phyloP scores from a whole-genome alignment of 2,888 invertebrate species.

The Fragum whitleyi region DNA sequence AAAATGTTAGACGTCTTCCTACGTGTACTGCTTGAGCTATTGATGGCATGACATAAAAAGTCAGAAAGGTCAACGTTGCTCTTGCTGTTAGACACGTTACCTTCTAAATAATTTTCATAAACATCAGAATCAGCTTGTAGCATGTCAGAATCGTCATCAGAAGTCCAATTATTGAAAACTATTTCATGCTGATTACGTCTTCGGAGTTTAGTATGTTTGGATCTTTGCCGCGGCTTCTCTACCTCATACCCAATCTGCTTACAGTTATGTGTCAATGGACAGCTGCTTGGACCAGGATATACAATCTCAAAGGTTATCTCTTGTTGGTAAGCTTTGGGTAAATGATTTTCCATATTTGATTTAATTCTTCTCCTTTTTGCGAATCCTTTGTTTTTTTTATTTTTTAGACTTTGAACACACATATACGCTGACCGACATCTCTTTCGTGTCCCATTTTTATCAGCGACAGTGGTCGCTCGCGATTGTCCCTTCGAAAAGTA shows the following conservation, averaged over 20 bases:
- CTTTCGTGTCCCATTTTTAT: slow-evolving; percentile 24
- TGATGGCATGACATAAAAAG: background rate
- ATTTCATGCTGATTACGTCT: slow-evolving; percentile 1
- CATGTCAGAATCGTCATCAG: slow-evolving; percentile 41
- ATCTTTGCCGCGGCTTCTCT: background rate
- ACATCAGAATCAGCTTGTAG: slow-evolving; percentile 44
- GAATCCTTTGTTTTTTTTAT: background rate
- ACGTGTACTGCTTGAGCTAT: background rate
- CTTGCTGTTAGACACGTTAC: background rate
- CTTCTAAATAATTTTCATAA: background rate
- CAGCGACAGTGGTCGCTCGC: background rate
- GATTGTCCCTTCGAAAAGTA: slow-evolving; percentile 29
- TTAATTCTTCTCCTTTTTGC: background rate
- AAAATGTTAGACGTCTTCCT: background rate
- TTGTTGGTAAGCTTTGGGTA: background rate
- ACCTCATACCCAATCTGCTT: slow-evolving; percentile 57
- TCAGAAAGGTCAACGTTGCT: background rate
- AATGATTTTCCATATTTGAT: background rate
- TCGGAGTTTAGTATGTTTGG: background rate
- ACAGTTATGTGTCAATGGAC: slow-evolving; percentile 65
- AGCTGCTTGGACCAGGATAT: slow-evolving; percentile 62
- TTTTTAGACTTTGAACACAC: slow-evolving; percentile 45
- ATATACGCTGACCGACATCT: slow-evolving; percentile 48
- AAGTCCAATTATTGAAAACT: slow-evolving; percentile 20
- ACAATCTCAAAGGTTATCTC: slow-evolving; percentile 64